These are phyloP conservation scores for Salarias fasciatus DNA, from an alignment of 2,797 vertebrate genomes.

Conservation along the genomic window DNA sequence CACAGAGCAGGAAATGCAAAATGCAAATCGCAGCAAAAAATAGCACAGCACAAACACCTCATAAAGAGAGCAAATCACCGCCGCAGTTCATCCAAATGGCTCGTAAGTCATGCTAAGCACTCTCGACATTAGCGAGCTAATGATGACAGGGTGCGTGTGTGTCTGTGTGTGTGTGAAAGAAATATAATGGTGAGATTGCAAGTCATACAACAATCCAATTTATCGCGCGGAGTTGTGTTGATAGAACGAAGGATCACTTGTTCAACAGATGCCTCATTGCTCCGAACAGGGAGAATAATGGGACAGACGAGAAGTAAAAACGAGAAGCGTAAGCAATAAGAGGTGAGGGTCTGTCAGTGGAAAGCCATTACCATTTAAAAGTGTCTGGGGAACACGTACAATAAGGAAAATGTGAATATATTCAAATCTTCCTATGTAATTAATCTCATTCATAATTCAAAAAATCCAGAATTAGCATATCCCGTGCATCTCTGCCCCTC, in stretches of 20 bases:
- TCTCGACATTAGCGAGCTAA: conserved; percentile 65
- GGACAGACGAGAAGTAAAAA: not conserved
- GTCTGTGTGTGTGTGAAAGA: conserved; percentile 23
- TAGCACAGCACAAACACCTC: conserved; percentile 57
- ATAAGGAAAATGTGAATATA: conserved; percentile 53
- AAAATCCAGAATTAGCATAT: conserved; percentile 74
- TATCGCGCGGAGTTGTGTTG: conserved; percentile 40
- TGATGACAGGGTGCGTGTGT: conserved; percentile 29
- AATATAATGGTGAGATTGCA: conserved; percentile 39
- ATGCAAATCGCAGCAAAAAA: conserved; percentile 74
- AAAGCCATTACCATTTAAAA: conserved; percentile 62
- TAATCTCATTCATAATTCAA: conserved; percentile 83
- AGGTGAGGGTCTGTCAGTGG: conserved; percentile 31
- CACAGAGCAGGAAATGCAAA: conserved; percentile 68
- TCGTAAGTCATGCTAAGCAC: conserved; percentile 67
- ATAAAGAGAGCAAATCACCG: conserved; percentile 68
- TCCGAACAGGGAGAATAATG: conserved; percentile 14
- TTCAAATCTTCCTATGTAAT: conserved; percentile 66
- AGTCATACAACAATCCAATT: conserved; percentile 49
- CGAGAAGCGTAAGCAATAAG: conserved; percentile 17
- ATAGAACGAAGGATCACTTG: conserved; percentile 44
- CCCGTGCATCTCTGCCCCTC: conserved; percentile 48
- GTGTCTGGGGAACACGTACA: conserved; percentile 42
- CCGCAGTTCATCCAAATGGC: conserved; percentile 47
- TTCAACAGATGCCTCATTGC: conserved; percentile 50